Evolutionary conservation across 1,140 invertebrate genomes (phyloP).

Genomic region (Trichonephila inaurata): DNA sequence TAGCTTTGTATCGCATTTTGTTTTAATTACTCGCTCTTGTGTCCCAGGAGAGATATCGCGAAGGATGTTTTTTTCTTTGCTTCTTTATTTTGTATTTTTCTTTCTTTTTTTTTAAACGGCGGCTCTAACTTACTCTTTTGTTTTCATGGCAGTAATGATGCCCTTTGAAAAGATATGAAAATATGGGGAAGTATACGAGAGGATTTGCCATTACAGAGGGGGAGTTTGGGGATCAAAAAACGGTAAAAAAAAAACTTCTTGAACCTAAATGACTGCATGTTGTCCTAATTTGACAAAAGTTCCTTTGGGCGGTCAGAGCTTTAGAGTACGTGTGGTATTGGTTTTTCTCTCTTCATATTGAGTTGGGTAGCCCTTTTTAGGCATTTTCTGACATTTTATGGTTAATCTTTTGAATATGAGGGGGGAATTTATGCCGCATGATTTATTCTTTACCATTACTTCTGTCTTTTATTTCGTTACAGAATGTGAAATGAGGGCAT

Average conservation of each 20-base stretch:
- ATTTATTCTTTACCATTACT: constrained; percentile 32
- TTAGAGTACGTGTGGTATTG: constrained; percentile 51
- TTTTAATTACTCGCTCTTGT: constrained; percentile 75
- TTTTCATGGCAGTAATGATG: constrained; percentile 68
- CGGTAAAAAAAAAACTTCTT: constrained; percentile 16
- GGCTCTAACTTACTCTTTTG: constrained; percentile 68
- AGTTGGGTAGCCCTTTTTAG: constrained; percentile 54
- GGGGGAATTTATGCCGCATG: constrained; percentile 8
- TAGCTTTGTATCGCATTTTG: constrained; percentile 77
- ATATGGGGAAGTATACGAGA: constrained; percentile 49
- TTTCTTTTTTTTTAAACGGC: constrained; percentile 36
- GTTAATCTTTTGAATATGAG: constrained; percentile 55
- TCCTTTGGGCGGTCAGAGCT: constrained; percentile 64
- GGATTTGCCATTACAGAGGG: constrained; percentile 45
- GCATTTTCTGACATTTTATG: constrained; percentile 66
- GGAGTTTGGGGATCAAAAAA: constrained; percentile 48
- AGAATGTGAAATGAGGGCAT: constrained; percentile 8
- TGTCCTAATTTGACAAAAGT: constrained; percentile 72
- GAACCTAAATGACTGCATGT: constrained; percentile 67
- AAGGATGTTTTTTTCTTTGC: constrained; percentile 49
- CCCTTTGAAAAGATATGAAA: constrained; percentile 73
- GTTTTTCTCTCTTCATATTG: constrained; percentile 65
- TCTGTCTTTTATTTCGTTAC: constrained; percentile 8
- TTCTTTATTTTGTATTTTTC: constrained; percentile 48
- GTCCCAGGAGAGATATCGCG: constrained; percentile 67